These are phyloP conservation scores for Rhodophaea formosa DNA, from an alignment of 2,888 invertebrate species.

Conservation along the genomic window DNA sequence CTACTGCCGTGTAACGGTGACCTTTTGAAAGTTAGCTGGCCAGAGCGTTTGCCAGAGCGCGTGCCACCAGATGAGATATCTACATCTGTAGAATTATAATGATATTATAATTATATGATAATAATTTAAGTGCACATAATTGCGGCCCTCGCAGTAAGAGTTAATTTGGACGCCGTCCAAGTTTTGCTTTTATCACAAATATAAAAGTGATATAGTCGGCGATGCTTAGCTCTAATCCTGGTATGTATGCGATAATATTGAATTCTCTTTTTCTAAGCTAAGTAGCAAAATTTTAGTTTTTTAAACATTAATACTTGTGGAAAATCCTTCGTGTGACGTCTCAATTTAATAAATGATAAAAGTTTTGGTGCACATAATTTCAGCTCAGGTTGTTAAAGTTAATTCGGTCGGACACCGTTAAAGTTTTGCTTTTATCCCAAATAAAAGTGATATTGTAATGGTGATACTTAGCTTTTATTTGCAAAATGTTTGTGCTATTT, in stretches of 20 bases:
- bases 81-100: too few relatives aligned
- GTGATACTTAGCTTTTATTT: slow-evolving; percentile 31
- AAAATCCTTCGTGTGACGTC: too few relatives aligned
- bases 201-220: slow-evolving; percentile 57
- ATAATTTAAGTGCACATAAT: slow-evolving; percentile 64
- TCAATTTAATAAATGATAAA: too few relatives aligned
- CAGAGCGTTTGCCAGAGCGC: too few relatives aligned
- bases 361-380: slow-evolving; percentile 65
- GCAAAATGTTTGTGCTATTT: too few relatives aligned
- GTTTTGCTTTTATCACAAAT: slow-evolving; percentile 62
- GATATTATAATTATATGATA: too few relatives aligned
- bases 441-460: slow-evolving; percentile 59
- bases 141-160: slow-evolving; percentile 63
- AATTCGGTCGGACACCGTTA: slow-evolving; percentile 75
- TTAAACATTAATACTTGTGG: too few relatives aligned
- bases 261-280: too few relatives aligned
- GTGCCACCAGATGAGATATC: too few relatives aligned
- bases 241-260: too few relatives aligned
- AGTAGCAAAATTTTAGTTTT: background rate
- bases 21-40: too few relatives aligned
- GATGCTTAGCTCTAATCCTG: slow-evolving; percentile 25
- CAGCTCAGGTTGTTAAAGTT: slow-evolving; percentile 64
- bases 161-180: slow-evolving; percentile 74
- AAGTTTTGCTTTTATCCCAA: slow-evolving; percentile 65
- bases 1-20: too few relatives aligned